Evolutionary conservation across 35 echinoderm and acorn worm genomes (phyloP).

Genomic region (Stichopus chloronotus): DNA sequence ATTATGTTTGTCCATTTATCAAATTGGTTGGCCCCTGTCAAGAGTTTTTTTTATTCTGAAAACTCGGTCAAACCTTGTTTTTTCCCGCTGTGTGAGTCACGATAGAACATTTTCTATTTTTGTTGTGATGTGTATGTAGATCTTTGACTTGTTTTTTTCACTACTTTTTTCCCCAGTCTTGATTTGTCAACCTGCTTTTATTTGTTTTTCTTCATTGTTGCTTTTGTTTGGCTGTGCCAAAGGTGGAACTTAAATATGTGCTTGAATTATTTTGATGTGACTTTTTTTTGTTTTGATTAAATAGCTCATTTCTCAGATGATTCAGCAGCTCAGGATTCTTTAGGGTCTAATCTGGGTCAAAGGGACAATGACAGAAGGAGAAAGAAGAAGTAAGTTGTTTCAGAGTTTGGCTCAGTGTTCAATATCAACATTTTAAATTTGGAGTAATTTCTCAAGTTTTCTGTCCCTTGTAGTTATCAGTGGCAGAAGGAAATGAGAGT

Average conservation of each 20-base stretch:
- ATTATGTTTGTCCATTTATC: too few species aligned
- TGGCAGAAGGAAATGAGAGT: too few species aligned
- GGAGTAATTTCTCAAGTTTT: neutral
- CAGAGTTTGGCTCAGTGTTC: neutral
- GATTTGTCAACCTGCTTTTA: neutral
- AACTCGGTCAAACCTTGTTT: too few species aligned
- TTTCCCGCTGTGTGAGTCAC: too few species aligned
- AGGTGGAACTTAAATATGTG: neutral
- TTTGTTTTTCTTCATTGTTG: neutral
- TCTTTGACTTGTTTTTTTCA: too few species aligned
- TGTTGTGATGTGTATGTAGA: too few species aligned
- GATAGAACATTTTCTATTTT: too few species aligned
- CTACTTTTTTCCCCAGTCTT: neutral
- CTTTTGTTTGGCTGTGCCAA: neutral
- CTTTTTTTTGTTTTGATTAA: slow-evolving; percentile 13
- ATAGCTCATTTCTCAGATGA: slow-evolving; percentile 83
- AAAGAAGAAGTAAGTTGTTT: slow-evolving; percentile 88
- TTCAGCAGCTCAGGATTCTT: slow-evolving; percentile 70
- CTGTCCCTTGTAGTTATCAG: too few species aligned
- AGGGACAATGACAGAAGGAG: slow-evolving; percentile 83
- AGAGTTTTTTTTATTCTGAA: too few species aligned
- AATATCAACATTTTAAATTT: neutral
- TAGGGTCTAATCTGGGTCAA: slow-evolving; percentile 68
- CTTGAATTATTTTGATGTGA: neutral
- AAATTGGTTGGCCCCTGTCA: too few species aligned